These are phyloP conservation scores for Dryoscopus gambensis DNA, from an alignment of 2,113 vertebrate genomes.

Conservation along the genomic window DNA sequence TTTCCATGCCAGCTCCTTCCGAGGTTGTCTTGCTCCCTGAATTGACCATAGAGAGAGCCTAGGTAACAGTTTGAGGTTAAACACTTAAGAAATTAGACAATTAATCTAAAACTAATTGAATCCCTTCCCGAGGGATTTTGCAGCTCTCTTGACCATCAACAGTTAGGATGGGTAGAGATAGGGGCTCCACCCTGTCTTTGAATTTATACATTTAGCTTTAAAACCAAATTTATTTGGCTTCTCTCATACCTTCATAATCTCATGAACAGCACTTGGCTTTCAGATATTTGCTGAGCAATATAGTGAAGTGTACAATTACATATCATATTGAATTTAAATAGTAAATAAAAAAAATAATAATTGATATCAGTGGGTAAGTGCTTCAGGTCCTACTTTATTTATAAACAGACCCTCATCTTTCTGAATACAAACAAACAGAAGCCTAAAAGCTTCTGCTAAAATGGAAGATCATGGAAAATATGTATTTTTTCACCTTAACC, in stretches of 20 bases:
- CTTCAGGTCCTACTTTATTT: neutral
- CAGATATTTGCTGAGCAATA: neutral
- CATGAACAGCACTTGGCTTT: neutral
- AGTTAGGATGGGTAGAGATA: neutral
- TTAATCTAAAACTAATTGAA: neutral
- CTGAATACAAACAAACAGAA: neutral
- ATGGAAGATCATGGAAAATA: neutral
- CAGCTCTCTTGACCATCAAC: neutral
- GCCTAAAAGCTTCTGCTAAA: neutral
- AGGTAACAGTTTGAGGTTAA: neutral
- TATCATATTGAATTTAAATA: neutral
- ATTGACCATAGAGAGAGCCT: neutral
- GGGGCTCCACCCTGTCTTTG: neutral
- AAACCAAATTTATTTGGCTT: neutral
- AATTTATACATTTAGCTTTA: neutral
- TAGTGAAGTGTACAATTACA: neutral
- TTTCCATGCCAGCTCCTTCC: neutral
- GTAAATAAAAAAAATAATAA: neutral
- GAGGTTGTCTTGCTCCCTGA: neutral
- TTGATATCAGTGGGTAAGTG: neutral
- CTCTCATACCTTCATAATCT: neutral
- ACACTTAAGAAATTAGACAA: neutral
- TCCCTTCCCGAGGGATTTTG: neutral
- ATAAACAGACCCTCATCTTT: neutral
- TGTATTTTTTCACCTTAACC: rapidly evolving